Evolutionary conservation across 53 echinoderm and acorn worm genomes (phyloP).

Genomic region (Zoroaster sp.): DNA sequence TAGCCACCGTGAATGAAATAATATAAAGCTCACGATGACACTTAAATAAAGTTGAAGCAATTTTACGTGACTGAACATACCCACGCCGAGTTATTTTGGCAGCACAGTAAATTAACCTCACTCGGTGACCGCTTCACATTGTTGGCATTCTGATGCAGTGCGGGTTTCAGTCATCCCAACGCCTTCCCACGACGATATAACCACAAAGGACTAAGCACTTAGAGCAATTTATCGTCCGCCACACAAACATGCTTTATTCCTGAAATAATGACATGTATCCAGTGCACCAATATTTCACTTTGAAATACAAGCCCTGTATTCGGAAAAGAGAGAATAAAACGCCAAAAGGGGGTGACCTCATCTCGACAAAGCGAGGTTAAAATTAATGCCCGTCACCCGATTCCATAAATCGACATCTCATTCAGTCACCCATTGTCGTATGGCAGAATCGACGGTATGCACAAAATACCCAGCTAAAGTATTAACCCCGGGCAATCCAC

Average conservation of each 20-base stretch:
- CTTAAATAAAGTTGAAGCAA: background rate
- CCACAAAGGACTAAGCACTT: constrained; percentile 1
- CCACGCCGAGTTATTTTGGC: constrained; percentile 23
- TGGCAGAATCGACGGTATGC: background rate
- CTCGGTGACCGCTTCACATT: constrained; percentile 1
- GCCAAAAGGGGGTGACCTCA: constrained; percentile 7
- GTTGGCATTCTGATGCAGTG: background rate
- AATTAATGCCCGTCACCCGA: background rate
- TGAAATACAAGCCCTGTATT: constrained; percentile 35
- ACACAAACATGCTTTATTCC: constrained; percentile 13
- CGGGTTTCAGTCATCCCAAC: background rate
- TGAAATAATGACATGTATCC: constrained; percentile 17
- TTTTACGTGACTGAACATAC: background rate
- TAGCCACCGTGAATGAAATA: background rate
- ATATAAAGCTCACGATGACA: background rate
- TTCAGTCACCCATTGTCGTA: constrained; percentile 2
- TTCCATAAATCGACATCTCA: constrained; percentile 8
- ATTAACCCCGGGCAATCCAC: background rate
- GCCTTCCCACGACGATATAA: constrained; percentile 27
- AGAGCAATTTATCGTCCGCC: constrained; percentile 33
- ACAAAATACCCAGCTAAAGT: background rate
- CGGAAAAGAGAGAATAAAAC: background rate
- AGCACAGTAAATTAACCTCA: constrained; percentile 8
- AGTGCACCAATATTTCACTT: constrained; percentile 33
- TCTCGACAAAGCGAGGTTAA: background rate